Percentiles rank a stretch among this genome's conserved stretches.
Evolutionary conservation across 2,113 vertebrate species (phyloP).

Genomic region (Riparia riparia): DNA sequence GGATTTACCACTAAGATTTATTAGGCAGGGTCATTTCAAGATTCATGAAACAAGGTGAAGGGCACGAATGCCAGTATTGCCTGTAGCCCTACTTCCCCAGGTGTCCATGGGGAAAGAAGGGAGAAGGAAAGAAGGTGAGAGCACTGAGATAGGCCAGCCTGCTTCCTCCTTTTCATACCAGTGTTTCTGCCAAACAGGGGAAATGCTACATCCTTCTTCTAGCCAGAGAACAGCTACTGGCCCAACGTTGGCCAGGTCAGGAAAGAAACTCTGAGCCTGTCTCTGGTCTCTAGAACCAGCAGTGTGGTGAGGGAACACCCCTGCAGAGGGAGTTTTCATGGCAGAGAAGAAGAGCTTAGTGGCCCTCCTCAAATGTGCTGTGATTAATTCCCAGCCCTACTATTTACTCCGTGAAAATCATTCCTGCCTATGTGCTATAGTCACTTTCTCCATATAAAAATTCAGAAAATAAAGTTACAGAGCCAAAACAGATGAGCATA

Average conservation of each 20-base stretch:
- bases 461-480: background rate
- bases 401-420: background rate
- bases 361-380: background rate
- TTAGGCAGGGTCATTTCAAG: slow-evolving; percentile 1
- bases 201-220: background rate
- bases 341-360: background rate
- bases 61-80: background rate
- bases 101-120: background rate
- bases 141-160: background rate
- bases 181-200: background rate
- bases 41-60: background rate
- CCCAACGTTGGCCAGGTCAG: background rate
- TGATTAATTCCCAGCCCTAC: background rate
- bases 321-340: background rate
- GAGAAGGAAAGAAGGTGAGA: background rate
- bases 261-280: background rate
- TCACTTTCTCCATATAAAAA: background rate
- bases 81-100: background rate
- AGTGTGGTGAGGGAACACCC: background rate
- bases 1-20: background rate
- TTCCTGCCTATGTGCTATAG: background rate
- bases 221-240: background rate
- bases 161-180: background rate
- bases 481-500: background rate
- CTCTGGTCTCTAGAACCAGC: background rate